Conservation (phyloP, 2,797 vertebrate species). For the Galago senegalensis region DNA sequence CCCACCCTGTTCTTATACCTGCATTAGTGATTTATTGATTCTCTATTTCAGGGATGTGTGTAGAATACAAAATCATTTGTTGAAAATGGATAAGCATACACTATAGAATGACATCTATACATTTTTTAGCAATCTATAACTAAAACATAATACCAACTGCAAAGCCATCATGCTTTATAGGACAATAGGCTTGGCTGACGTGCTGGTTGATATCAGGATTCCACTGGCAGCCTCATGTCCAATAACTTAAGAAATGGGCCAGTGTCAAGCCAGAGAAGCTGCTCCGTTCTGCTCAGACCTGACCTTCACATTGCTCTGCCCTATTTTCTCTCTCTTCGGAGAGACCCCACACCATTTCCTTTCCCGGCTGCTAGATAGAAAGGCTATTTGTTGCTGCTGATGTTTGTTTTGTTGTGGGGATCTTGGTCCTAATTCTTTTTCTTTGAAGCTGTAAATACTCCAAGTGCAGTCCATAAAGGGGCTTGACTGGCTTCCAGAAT, state of each 20-base stretch:
- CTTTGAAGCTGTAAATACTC: slow-evolving; percentile 74
- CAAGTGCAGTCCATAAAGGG: slow-evolving; percentile 64
- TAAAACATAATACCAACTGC: not conserved
- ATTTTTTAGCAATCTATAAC: not conserved
- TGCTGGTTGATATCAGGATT: not conserved
- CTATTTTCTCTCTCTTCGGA: not conserved
- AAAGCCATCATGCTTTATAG: not conserved
- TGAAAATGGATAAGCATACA: not conserved
- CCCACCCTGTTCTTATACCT: too few species aligned
- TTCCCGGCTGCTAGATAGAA: not conserved
- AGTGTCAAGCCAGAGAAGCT: not conserved
- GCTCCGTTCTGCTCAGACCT: not conserved
- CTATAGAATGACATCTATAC: not conserved
- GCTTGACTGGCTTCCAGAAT: slow-evolving; percentile 64
- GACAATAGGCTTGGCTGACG: not conserved
- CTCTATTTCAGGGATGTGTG: not conserved
- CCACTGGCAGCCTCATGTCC: not conserved
- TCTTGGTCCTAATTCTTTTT: slow-evolving; percentile 62
- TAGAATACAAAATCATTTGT: not conserved
- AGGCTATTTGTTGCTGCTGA: slow-evolving; percentile 31
- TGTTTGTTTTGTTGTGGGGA: slow-evolving; percentile 67
- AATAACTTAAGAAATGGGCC: not conserved
- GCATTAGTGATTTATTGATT: not conserved
- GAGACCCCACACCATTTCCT: slow-evolving; percentile 21
- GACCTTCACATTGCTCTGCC: not conserved